Conservation (phyloP, 2,888 invertebrate genomes). For the Nymphalis polychloros region DNA sequence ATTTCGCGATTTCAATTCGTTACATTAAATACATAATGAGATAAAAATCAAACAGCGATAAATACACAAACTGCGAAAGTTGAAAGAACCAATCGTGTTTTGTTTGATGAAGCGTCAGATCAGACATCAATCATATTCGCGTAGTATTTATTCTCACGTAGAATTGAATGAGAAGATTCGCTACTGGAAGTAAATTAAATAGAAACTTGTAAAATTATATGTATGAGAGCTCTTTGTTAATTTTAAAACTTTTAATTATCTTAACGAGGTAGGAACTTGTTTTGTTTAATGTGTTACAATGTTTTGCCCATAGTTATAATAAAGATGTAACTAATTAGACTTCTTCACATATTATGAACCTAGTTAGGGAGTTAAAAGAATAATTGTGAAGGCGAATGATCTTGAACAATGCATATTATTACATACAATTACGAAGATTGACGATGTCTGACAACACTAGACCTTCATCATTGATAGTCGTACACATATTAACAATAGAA, state of each 20-base stretch:
- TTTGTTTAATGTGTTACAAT: background rate
- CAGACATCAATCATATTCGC: constrained; percentile 42
- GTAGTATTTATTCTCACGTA: constrained; percentile 23
- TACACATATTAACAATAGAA: too few relatives aligned
- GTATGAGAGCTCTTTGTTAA: constrained; percentile 7
- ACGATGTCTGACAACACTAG: too few relatives aligned
- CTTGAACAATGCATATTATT: too few relatives aligned
- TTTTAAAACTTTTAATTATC: background rate
- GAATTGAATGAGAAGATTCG: background rate
- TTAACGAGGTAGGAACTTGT: background rate
- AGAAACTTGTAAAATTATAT: background rate
- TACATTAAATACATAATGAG: constrained; percentile 7
- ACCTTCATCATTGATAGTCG: too few relatives aligned
- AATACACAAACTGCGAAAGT: constrained; percentile 8
- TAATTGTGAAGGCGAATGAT: too few relatives aligned
- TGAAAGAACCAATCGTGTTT: constrained; percentile 11
- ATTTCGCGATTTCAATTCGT: constrained; percentile 2
- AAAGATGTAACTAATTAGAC: too few relatives aligned
- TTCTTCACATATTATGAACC: too few relatives aligned
- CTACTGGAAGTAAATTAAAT: constrained; percentile 5
- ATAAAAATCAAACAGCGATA: background rate
- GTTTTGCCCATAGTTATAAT: background rate
- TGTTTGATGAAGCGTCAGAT: constrained; percentile 28
- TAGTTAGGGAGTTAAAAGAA: too few relatives aligned
- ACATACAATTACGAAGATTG: too few relatives aligned